Conservation (phyloP, 2,888 invertebrate species). For the Macrosoma leucophasiata region DNA sequence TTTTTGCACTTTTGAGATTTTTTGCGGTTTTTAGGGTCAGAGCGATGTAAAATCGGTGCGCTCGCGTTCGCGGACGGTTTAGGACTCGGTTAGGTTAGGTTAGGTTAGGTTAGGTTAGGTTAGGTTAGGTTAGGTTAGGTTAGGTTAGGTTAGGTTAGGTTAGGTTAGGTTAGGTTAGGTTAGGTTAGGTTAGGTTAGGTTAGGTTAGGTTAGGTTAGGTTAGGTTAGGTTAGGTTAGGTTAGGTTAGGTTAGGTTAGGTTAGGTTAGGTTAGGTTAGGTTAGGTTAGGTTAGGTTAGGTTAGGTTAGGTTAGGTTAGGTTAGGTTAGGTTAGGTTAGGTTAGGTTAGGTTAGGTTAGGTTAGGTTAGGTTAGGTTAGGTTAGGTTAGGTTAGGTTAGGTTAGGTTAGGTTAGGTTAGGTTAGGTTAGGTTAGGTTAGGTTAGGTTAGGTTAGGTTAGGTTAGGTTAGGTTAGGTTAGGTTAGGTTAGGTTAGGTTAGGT, state of each 20-base stretch:
- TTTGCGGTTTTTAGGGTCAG: too few species aligned
- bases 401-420: conserved; percentile 22
- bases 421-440: conserved; percentile 21
- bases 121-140: conserved; percentile 21
- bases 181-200: conserved; percentile 24
- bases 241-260: conserved; percentile 23
- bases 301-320: conserved; percentile 21
- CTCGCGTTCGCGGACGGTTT: too few species aligned
- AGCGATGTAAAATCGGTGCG: too few species aligned
- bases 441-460: conserved; percentile 21
- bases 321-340: conserved; percentile 21
- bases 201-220: conserved; percentile 25
- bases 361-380: conserved; percentile 19
- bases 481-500: conserved; percentile 20
- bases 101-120: conserved; percentile 21
- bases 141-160: conserved; percentile 28
- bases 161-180: conserved; percentile 22
- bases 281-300: conserved; percentile 23
- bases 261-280: conserved; percentile 23
- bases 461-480: conserved; percentile 17
- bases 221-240: conserved; percentile 25
- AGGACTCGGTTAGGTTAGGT: conserved; percentile 18
- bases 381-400: conserved; percentile 22
- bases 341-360: conserved; percentile 21
- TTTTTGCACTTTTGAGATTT: too few species aligned